Base-by-base conservation (phyloP, 2,797 vertebrate species). In the Merluccius polli region DNA sequence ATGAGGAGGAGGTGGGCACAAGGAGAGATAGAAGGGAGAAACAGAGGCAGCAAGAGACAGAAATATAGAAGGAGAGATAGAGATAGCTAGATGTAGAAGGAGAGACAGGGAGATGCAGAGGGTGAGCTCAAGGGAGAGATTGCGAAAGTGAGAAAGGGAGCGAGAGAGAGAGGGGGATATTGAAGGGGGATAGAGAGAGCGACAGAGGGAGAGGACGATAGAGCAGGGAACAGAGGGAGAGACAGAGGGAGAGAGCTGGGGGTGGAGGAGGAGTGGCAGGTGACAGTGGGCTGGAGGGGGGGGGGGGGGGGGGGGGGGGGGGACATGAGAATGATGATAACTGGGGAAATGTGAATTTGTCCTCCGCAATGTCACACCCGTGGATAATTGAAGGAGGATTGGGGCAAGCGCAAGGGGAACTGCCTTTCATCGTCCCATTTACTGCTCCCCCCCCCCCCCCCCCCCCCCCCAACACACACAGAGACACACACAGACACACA, bases 321-420 rank as follows among this genome's bases (percentile, higher is more conserved):
- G 68, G 72, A 4, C 44, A 27, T 15, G 9, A 73, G 77, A 52
- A 11, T 67, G 87, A 85, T 85, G 84, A 84, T 81, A 82, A 85
- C 79, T 21, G 77, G 83, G 81, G 84, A 80, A 85, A 88, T 87
- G 70, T 68, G 82, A 89, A 82, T 90, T 89, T 88, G 89, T 93
- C 91, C 91, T 92, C 88, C 77, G 75, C 91, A 93, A 92, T 91
- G 93, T 93, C 92, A 91, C 83, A 80, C 80, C 80, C 24, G 65
- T 71, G 82, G 79, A 79, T 82, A 84, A 87, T 79, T 88, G 85
- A 84, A 76, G 35, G 77, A 38, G 32, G 68, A 72, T 80, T 69
- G 78, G 69, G 74, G 5, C 75, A 67, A 69, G 44, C 52, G 76
- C 65, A 73, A 80, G 65, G 52, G 76, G 78, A 83, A 80, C 77